These are phyloP conservation scores for Schlechtendalia chinensis DNA, from an alignment of 1,140 invertebrate species.

Conservation along the genomic window DNA sequence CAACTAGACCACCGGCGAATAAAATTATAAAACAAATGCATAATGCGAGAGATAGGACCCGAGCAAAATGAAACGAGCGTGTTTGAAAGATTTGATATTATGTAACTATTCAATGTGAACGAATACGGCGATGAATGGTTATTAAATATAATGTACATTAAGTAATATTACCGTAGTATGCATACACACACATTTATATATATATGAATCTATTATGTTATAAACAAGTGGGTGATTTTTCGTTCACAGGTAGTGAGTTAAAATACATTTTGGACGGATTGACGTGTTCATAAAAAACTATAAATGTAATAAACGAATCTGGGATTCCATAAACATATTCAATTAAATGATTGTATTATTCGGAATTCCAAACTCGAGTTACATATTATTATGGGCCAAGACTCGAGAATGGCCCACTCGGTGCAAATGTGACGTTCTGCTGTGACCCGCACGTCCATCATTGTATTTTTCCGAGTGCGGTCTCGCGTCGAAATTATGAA, in stretches of 20 bases:
- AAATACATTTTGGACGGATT: background rate
- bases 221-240: background rate
- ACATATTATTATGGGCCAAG: too few species aligned
- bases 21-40: background rate
- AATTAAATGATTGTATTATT: too few species aligned
- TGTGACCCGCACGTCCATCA: too few species aligned
- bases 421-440: too few species aligned
- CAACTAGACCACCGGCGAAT: background rate
- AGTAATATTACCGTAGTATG: background rate
- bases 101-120: background rate
- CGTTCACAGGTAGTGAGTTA: background rate
- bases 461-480: too few species aligned
- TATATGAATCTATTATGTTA: background rate
- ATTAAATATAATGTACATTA: background rate
- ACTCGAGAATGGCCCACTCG: too few species aligned
- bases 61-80: background rate
- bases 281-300: background rate
- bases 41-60: background rate
- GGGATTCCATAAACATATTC: too few species aligned
- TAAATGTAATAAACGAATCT: too few species aligned
- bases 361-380: too few species aligned
- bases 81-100: background rate
- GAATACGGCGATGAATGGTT: conserved; percentile 12
- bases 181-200: too few species aligned
- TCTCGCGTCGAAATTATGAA: too few species aligned